Base-by-base conservation (phyloP, 2,113 vertebrate species). In the Embiotoca jacksoni region DNA sequence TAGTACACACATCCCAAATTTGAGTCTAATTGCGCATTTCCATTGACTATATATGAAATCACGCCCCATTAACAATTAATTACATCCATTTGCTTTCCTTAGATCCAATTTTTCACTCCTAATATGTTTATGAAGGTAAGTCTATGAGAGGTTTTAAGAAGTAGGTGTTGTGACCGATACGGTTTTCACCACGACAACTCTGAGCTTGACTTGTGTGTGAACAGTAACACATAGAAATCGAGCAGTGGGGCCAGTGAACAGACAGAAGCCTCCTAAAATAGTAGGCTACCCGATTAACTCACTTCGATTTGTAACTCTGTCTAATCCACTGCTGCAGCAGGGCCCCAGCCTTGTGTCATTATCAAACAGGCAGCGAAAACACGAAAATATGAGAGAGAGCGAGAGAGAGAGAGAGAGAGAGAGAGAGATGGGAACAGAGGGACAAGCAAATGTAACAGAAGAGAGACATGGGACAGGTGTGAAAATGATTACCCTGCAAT, bases 241-340 rank as follows among this genome's bases (percentile, higher is more conserved):
- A 80, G 62, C 54, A 31, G 61, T 37, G 58, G 70, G 67, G 66
- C 44, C 63, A 84, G 60, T 72, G 64, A 84, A 54, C 70, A 66
- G 54, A 71, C 70, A 44, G 70, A 66, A 58, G 68, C 62, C 60
- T 83, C 54, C 74, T 65, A 71, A 85, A 91, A 87, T 62, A 69
- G 57, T 70, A 33, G 75, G 65, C 46, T 69, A 15, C 47, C 78
- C 64, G 71, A 86, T 90, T 84, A 89, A 90, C 74, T 79, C 79
- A 80, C 55, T 87, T 92, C 47, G 53, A 90, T 85, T 90, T 83
- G 64, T 84, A 86, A 85, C 81, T 91, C 80, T 68, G 70, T 81
- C 72, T 84, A 83, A 86, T 80, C 84, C 84, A 23, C 63, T 58
- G 60, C 78, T 62, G 58, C 35, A 81, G 77, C 82, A 73, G 68